Base-by-base conservation (phyloP, 2,113 vertebrate genomes). In the Otus sunia region DNA sequence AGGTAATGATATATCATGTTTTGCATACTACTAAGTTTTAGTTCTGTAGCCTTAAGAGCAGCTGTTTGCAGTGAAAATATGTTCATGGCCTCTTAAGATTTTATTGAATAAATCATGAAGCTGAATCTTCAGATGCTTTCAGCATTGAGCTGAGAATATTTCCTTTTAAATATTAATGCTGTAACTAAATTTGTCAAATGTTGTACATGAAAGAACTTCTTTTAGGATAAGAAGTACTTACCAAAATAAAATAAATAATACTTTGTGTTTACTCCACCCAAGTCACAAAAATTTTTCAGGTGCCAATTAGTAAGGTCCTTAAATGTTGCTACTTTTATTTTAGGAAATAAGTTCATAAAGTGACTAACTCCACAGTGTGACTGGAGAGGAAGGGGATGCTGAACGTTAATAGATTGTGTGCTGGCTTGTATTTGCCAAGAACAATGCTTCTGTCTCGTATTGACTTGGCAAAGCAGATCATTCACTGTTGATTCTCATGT, bases 71-170 rank as follows among this genome's bases (percentile, higher is more conserved):
- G 56, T 86, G 88, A 87, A 83, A 95, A 86, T 89, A 59, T 7
- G 47, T 97, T 96, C 94, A 39, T 91, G 90, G 88, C 81, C 49
- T 82, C 96, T 97, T 98, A 98, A 96, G 91, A 74, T 75, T 77
- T 92, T 66, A 56, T 96, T 92, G n/a, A 99, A 98, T 99, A 98
- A 99, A 98, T 98, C 96, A 98, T 98, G 97, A 98, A 97, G 96
- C 95, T 97, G 98, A 96, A 97, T 98, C 98, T 98, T 98, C 97
- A 97, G 96, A 98, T 98, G 97, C 94, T 98, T 98, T 98, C 96
- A 98, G 94, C 93, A 97, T 97, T 98, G 98, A 98, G 98, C 98
- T 98, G 97, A 98, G 98, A 99, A 98, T 98, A 98, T 98, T 98
- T 94, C 92, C 97, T 67, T 98, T 99, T 98, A 99, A 99, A 98